Base-by-base conservation (phyloP, 2,888 invertebrate genomes). In the Xestia rhomboidea region DNA sequence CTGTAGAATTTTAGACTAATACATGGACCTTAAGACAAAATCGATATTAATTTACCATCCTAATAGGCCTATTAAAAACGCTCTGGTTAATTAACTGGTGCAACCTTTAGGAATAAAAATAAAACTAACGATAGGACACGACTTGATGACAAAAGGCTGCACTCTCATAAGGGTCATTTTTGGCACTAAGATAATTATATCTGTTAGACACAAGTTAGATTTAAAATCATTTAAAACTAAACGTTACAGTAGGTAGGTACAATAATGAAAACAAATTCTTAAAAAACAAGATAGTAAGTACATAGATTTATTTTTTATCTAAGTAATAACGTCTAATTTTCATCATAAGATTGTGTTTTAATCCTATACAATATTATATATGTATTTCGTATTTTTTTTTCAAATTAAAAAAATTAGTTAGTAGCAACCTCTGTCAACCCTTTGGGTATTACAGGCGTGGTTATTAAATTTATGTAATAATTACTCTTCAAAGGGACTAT, bases 21-120 rank as follows among this genome's bases (percentile, higher is more conserved):
- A 93, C 91, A 92, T 93, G 93, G 93, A 95, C 92, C 92, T 91
- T 93, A 92, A 86, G 87, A 89, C 90, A 89, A 89, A 90, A 89
- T 91, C 88, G 90, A 92, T 90, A 91, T 88, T 89, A 80, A 88
- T 88, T 91, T 89, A 89, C 87, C 81, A 87, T 89, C 75, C 90
- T 94, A 94, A 89, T 95, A 95, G 95, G 95, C 95, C 95, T 94
- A 93, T 91, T 84, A 90, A 88, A 91, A 90, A 88, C 79, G 77
- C 69, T 87, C 63, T 77, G 85, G 82, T 71, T 82, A 83, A 79
- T 79, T 78, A 84, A 83, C 77, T 83, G 75, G 86, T 84, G 83
- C 82, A 82, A 79, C 77, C 80, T 71, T 77, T 8, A 73, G 63
- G 46, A 73, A 60, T 79, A 46, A 57, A 69, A 30, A 27, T n/a